Base-by-base conservation (phyloP, 2,797 vertebrate species). In the Spheniscus humboldti region DNA sequence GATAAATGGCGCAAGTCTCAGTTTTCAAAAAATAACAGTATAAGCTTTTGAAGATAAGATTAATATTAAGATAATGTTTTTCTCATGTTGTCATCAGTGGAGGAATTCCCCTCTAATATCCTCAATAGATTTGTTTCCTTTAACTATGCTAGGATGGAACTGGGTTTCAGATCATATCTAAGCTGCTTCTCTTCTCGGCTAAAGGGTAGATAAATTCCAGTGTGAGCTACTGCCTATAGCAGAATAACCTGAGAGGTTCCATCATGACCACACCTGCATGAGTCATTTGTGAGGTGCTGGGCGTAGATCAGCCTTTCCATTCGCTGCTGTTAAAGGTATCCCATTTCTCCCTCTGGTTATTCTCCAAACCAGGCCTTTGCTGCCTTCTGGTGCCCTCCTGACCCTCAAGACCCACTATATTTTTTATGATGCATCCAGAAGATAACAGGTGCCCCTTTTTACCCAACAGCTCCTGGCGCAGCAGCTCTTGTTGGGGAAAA, bases 81-180 rank as follows among this genome's bases (percentile, higher is more conserved):
- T 97, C 96, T 97, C 94, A 92, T 95, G 91, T 90, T 97, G 92
- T 97, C 96, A 96, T 96, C 89, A 88, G 90, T 86, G 52, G 43
- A 96, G 89, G 92, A 96, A 97, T 96, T 96, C 94, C 92, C 95
- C 96, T 91, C 82, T 84, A 94, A 88, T 92, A 96, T 92, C 85
- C 91, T 95, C 56, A 84, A 59, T 33, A 64, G 18, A 94, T 43
- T 30, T 94, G 59, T 86, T 96, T 95, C 94, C 94, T 96, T 92
- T 90, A 96, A 75, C 93, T 20, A 6, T 63, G 35, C 24, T 71
- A 60, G 39, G 76, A 86, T 94, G 52, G 94, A 92, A 84, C 69
- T 76, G 48, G n/a, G 45, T 88, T 84, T 94, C 87, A 88, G 94
- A 94, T 96, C 2, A 0, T 94, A 97, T 94, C 95, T 94, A 2